Evolutionary conservation across 2,888 invertebrate genomes (phyloP).

Genomic region (Nudaria mundana): DNA sequence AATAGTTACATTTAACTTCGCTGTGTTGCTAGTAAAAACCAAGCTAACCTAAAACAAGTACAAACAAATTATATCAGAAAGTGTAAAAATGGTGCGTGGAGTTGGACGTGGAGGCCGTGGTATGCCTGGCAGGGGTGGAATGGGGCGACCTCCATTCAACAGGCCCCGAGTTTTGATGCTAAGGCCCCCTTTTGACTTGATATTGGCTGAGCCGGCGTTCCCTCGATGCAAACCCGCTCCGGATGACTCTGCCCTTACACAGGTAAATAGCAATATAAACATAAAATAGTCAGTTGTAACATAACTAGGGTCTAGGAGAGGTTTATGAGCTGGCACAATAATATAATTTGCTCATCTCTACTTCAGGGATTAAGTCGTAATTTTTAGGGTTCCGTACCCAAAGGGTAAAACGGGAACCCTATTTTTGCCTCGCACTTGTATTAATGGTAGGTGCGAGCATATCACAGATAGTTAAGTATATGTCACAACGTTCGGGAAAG

Average conservation of each 20-base stretch:
- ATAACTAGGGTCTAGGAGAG: too few species aligned
- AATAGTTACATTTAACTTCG: not conserved
- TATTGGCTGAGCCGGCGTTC: conserved; percentile 93
- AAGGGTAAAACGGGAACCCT: too few species aligned
- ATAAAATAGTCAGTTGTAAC: too few species aligned
- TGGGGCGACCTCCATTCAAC: conserved; percentile 75
- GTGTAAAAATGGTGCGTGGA: conserved; percentile 84
- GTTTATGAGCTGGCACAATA: too few species aligned
- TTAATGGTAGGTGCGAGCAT: too few species aligned
- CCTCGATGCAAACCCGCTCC: conserved; percentile 89
- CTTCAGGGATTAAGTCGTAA: too few species aligned
- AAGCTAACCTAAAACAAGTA: conserved; percentile 15
- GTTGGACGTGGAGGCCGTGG: conserved; percentile 85
- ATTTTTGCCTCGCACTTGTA: too few species aligned
- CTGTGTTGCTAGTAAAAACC: not conserved
- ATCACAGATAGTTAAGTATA: too few species aligned
- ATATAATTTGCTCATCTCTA: too few species aligned
- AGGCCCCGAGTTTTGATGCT: conserved; percentile 69
- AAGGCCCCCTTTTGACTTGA: conserved; percentile 92
- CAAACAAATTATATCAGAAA: too few species aligned
- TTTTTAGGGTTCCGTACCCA: too few species aligned
- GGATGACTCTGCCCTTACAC: conserved; percentile 92
- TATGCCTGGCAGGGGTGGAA: conserved; percentile 83
- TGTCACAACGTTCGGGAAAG: too few species aligned
- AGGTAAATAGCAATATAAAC: conserved; percentile 68